Conservation (phyloP, 2,888 invertebrate species). For the Epinotia ramella region DNA sequence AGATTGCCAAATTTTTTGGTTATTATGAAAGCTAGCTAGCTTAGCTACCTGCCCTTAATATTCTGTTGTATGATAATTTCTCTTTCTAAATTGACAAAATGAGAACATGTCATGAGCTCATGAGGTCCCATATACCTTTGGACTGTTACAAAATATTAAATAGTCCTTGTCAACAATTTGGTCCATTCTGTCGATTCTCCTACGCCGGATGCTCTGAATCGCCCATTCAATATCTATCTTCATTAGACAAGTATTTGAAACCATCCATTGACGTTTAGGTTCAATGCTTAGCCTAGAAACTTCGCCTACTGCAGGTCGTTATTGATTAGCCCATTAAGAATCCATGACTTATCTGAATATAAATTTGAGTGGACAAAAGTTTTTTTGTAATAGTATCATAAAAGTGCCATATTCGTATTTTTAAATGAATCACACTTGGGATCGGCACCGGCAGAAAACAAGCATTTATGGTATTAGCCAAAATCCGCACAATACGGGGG, state of each 20-base stretch:
- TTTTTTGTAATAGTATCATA: background rate
- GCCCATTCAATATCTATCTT: conserved; percentile 3
- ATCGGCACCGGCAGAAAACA: conserved; percentile 1
- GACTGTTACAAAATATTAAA: background rate
- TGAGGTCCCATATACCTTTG: no score
- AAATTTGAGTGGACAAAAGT: no score
- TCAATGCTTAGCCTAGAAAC: background rate
- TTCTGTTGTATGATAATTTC: no score
- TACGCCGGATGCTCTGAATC: background rate
- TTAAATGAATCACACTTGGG: background rate
- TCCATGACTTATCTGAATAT: no score
- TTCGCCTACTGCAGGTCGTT: background rate
- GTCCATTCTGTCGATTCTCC: background rate
- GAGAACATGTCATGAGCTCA: background rate
- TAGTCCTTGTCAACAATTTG: background rate
- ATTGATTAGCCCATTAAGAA: no score
- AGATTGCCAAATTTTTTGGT: no score
- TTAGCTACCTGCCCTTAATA: no score
- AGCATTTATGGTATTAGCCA: background rate
- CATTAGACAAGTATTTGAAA: background rate
- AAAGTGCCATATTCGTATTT: background rate
- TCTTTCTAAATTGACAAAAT: no score
- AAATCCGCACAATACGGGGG: background rate
- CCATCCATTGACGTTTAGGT: background rate
- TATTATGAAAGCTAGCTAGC: no score